Base-by-base conservation (phyloP, 2,797 vertebrate species). In the Jordanella pulchra region DNA sequence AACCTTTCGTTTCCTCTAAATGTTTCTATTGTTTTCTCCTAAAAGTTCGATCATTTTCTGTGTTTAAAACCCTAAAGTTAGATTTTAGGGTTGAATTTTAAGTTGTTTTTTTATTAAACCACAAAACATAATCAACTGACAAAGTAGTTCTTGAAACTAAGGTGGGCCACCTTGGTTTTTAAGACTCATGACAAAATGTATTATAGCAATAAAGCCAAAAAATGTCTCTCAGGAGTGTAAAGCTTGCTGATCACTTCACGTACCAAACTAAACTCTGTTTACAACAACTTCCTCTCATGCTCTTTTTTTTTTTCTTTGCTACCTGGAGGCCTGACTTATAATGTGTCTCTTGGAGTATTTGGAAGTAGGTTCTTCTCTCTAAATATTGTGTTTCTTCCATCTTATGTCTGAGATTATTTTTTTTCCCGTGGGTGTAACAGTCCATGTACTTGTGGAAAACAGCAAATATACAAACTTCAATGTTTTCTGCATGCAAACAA, bases 291-390 rank as follows among this genome's bases (percentile, higher is more conserved):
- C 23, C 83, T 77, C 68, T 76, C 71, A 68, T 83, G 35, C 75
- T 76, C 78, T 94, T 92, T 95, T 89, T 94, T 92, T 95, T 89
- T 91, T 90, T 88, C 94, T 84, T 89, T 93, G 95, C 95, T 95
- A 85, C 92, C 84, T 87, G 93, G 93, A 98, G 97, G 97, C 93
- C 95, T 98, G 92, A 97, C 96, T 95, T 98, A 98, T 95, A 96
- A 95, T 95, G 95, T 98, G 79, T 97, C 97, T 87, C 91, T 98
- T 88, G 97, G 97, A 96, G 94, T 96, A 28, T 86, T 45, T 88
- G 96, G 96, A 95, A 96, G 96, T 98, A 98, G 89, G 96, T 97
- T 94, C 51, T 30, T 80, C 60, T 72, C n/a, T 17, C 64, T 48
- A 68, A 27, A 2, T 70, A 67, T 42, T 17, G 35, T 65, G 23